Evolutionary conservation across 2,113 vertebrate genomes (phyloP).

Genomic region (Cathartes aura): DNA sequence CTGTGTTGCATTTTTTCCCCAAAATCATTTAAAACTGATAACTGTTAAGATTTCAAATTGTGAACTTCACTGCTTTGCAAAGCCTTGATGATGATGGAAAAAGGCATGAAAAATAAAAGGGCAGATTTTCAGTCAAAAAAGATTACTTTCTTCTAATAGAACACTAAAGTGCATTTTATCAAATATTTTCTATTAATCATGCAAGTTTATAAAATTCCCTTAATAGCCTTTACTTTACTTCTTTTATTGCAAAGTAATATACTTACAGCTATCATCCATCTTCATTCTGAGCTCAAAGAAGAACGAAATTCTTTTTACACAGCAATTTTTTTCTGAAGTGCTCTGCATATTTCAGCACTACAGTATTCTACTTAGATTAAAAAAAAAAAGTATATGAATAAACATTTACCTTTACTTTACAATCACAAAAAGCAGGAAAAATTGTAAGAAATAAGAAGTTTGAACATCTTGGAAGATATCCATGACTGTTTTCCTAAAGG

Average conservation of each 20-base stretch:
- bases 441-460: neutral
- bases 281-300: neutral
- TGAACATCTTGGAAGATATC: neutral
- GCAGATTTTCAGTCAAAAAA: neutral
- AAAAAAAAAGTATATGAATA: neutral
- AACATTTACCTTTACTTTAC: neutral
- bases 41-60: neutral
- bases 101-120: neutral
- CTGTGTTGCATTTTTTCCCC: neutral
- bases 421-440: neutral
- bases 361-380: neutral
- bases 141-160: neutral
- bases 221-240: neutral
- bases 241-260: neutral
- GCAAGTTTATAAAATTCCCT: neutral
- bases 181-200: neutral
- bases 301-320: neutral
- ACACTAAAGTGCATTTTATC: neutral
- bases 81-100: neutral
- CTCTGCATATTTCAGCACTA: neutral
- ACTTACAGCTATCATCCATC: neutral
- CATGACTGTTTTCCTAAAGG: neutral
- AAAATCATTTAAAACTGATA: neutral
- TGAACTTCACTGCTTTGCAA: neutral
- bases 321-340: neutral